Evolutionary conservation across 2,888 invertebrate genomes (phyloP), one percentile per base, ranked within the genome.

Genomic region (Catonia carolina): DNA sequence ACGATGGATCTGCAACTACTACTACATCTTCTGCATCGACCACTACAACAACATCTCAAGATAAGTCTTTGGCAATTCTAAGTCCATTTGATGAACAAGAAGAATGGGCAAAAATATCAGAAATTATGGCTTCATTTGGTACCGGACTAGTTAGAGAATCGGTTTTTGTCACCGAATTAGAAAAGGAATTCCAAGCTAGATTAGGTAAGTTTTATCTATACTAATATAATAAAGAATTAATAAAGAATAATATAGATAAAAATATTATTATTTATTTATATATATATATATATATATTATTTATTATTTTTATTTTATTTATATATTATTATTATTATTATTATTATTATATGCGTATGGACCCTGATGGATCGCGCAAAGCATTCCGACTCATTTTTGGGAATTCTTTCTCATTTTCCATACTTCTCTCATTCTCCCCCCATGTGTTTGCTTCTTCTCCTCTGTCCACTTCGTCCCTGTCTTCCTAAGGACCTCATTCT

Each of bases 91-190:
- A 94, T 76, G 93, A 94, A 71, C 85, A 89, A 75, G 92, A 93
- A 74, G 95, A 96, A 76, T 95, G 96, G 91, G 91, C 91, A 20
- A 91, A 94, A 75, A 94, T 96, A 67, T 90, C 91, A 48, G 92
- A 94, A 74, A 95, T 95, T 68, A 90, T 96, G 86, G 92, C 92
- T 41, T 90, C 92, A 1, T 91, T 96, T 69, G 93, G 94, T 60
- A 89, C 87, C 63, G 88, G 87, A 56, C 79, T 89, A 33, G 84
- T 89, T 12, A 73, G 85, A 17, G 86, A 86, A 69, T 86, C 85
- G 0, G 85, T 87, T 15, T 86, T 87, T 72, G 86, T 87, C 47
- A 83, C 83, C 3, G 88, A 88, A 67, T 73, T 88, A 60, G 87
- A 88, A 69, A 84, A 85, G 68, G 88, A 88, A 74, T 87, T 88